These are phyloP conservation scores for Diarsia rubi DNA, from an alignment of 2,888 invertebrate genomes.

Conservation along the genomic window DNA sequence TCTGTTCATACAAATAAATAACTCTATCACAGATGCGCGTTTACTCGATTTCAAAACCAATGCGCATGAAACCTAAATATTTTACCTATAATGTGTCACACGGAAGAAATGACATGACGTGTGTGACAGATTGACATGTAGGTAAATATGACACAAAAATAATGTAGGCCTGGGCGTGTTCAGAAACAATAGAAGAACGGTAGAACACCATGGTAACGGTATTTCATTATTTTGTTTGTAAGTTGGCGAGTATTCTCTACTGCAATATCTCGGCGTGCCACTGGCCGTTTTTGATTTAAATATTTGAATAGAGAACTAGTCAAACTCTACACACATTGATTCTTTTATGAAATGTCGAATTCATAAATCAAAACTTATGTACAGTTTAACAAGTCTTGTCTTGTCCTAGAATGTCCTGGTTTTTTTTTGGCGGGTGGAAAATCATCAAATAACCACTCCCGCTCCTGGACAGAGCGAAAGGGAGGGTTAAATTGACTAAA, in stretches of 20 bases:
- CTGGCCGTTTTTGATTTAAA: not conserved
- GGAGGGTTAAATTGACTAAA: too few species aligned
- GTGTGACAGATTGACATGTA: constrained; percentile 27
- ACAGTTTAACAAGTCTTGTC: not conserved
- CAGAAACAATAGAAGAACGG: constrained; percentile 16
- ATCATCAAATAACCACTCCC: too few species aligned
- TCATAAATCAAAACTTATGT: not conserved
- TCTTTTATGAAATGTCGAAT: not conserved
- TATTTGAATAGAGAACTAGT: not conserved
- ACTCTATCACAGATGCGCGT: not conserved
- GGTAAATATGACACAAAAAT: constrained; percentile 35
- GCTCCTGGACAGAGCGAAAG: too few species aligned
- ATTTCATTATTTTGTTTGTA: not conserved
- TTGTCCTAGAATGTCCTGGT: too few species aligned
- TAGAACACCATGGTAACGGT: constrained; percentile 10
- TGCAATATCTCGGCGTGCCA: not conserved
- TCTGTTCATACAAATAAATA: not conserved
- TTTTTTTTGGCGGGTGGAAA: too few species aligned
- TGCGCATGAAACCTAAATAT: not conserved
- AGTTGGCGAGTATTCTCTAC: not conserved
- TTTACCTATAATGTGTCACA: not conserved
- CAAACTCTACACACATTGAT: not conserved
- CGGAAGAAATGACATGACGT: not conserved
- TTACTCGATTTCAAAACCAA: not conserved
- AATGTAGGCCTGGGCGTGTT: constrained; percentile 8